phyloP scores from a whole-genome alignment of 2,797 vertebrate species.

The Prunella strophiata region DNA sequence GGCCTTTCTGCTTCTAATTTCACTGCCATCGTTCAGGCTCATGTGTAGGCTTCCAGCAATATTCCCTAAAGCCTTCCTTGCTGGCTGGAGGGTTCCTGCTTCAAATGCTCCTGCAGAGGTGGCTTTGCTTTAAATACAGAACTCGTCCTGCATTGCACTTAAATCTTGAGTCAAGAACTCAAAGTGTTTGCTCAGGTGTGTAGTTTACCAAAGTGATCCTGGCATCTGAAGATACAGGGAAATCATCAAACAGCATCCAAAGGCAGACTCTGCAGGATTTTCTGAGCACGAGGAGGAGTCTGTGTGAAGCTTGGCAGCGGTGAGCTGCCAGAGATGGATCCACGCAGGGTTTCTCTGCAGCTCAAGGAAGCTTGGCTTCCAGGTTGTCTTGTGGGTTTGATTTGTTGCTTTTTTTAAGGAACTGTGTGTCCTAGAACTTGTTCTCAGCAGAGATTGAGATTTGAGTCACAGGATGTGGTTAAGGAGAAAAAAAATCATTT shows the following conservation, averaged over 20 bases:
- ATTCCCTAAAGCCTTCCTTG: background rate
- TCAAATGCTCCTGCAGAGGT: background rate
- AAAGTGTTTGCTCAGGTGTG: background rate
- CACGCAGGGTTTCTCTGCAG: background rate
- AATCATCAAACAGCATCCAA: background rate
- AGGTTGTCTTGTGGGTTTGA: slow-evolving; percentile 20
- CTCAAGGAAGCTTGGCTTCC: background rate
- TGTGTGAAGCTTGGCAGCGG: background rate
- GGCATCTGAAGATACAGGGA: background rate
- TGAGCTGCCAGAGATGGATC: background rate
- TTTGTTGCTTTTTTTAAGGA: slow-evolving; percentile 31
- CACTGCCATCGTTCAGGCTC: background rate
- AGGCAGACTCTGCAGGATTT: background rate
- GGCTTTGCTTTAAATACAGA: background rate
- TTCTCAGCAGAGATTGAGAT: background rate
- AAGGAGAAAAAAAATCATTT: background rate
- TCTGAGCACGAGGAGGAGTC: background rate
- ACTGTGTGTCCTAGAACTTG: background rate
- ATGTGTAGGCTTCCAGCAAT: rapidly evolving
- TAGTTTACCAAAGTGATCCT: background rate
- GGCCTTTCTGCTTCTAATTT: background rate
- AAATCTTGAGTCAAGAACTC: background rate
- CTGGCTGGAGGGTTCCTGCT: background rate
- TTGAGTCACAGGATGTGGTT: slow-evolving; percentile 38
- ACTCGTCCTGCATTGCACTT: background rate